Evolutionary conservation across 2,888 invertebrate genomes (phyloP).

Genomic region (Cotesia congregata): DNA sequence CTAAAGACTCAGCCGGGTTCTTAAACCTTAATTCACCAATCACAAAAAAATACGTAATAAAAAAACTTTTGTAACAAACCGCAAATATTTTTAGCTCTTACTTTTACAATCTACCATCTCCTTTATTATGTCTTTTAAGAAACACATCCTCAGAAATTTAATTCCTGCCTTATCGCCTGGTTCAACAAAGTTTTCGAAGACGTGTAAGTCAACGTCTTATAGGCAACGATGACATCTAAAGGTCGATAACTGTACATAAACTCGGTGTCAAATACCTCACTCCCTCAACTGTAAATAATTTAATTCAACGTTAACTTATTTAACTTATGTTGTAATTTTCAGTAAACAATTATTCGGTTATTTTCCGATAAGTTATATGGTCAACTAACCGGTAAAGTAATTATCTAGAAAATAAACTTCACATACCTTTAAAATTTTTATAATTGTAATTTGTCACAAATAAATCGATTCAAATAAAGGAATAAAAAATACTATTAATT

Average conservation of each 20-base stretch:
- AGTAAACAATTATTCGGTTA: too few species aligned
- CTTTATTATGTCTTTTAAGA: slow-evolving; percentile 16
- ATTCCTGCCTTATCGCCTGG: slow-evolving; percentile 40
- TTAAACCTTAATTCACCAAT: slow-evolving; percentile 29
- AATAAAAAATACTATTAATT: too few species aligned
- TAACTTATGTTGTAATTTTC: too few species aligned
- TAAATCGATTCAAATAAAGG: too few species aligned
- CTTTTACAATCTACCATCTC: not conserved
- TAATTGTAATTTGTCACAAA: too few species aligned
- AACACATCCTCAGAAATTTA: slow-evolving; percentile 29
- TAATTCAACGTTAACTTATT: not conserved
- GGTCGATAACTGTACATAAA: not conserved
- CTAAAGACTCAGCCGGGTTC: slow-evolving; percentile 31
- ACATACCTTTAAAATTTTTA: too few species aligned
- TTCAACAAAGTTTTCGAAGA: slow-evolving; percentile 35
- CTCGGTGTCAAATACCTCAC: not conserved
- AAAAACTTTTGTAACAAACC: slow-evolving; percentile 12
- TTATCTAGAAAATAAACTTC: too few species aligned
- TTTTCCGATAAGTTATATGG: too few species aligned
- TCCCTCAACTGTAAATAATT: not conserved
- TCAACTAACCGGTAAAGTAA: too few species aligned
- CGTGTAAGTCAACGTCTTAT: slow-evolving; percentile 2
- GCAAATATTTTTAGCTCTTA: slow-evolving; percentile 10
- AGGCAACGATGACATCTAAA: slow-evolving; percentile 16
- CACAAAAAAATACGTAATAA: slow-evolving; percentile 24